Conservation (phyloP, 2,797 vertebrate genomes). For the Atherinosoma microstoma region DNA sequence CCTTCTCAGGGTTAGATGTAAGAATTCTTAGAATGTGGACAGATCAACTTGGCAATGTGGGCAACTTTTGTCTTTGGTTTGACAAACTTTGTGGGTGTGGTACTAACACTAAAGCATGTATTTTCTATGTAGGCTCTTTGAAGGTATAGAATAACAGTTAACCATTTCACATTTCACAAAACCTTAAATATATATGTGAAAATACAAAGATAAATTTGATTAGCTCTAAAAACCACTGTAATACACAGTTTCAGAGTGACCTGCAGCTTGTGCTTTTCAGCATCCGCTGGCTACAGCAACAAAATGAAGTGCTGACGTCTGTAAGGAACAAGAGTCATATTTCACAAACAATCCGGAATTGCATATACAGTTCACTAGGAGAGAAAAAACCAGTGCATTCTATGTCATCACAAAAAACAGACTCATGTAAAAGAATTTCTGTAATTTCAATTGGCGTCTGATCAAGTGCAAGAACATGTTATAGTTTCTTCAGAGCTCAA, state of each 20-base stretch:
- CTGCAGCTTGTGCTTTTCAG: constrained; percentile 13
- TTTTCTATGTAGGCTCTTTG: background rate
- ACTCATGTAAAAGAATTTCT: too few relatives aligned
- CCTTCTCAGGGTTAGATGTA: constrained; percentile 20
- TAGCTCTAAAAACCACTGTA: background rate
- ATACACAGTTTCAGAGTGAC: background rate
- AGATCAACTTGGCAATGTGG: constrained; percentile 20
- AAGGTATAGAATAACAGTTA: background rate
- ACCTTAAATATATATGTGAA: background rate
- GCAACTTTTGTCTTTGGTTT: constrained; percentile 5
- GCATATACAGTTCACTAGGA: constrained; percentile 2
- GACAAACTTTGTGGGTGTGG: background rate
- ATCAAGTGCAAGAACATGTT: too few relatives aligned
- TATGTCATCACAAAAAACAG: background rate
- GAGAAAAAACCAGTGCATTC: constrained; percentile 2
- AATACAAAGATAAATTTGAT: background rate
- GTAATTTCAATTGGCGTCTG: too few relatives aligned
- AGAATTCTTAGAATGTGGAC: constrained; percentile 62
- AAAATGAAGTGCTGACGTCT: constrained; percentile 24
- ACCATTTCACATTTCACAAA: too few relatives aligned
- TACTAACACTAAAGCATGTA: background rate
- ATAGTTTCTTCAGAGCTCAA: background rate
- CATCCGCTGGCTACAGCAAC: constrained; percentile 22
- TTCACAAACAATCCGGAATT: constrained; percentile 32
- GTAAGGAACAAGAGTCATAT: constrained; percentile 23